Conservation (phyloP, 2,797 vertebrate genomes). For the Sebastes oblongus region DNA sequence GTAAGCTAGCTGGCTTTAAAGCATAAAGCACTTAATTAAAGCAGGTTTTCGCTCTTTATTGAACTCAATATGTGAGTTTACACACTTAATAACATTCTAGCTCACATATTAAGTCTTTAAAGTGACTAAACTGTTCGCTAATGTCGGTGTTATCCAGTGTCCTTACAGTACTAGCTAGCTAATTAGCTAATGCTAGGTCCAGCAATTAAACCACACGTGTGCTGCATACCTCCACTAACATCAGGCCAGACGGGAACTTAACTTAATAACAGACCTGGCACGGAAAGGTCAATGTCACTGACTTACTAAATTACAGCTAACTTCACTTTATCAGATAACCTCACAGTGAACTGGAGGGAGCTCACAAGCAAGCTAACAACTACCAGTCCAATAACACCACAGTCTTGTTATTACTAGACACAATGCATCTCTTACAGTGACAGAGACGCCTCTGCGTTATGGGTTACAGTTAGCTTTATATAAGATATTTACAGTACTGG, state of each 20-base stretch:
- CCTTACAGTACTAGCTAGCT: constrained; percentile 37
- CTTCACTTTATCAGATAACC: neutral
- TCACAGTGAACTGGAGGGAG: neutral
- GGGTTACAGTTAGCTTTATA: neutral
- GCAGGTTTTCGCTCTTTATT: fast-evolving
- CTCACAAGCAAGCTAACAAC: neutral
- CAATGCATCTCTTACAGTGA: neutral
- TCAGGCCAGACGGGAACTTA: neutral
- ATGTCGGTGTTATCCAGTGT: neutral
- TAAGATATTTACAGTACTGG: neutral
- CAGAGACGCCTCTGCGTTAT: neutral
- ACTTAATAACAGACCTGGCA: neutral
- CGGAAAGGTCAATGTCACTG: neutral
- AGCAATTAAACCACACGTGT: constrained; percentile 2
- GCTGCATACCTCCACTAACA: neutral
- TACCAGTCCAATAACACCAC: neutral
- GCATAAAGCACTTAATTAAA: neutral
- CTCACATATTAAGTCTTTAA: neutral
- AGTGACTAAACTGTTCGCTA: neutral
- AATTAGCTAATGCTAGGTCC: constrained; percentile 30
- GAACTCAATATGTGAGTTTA: fast-evolving
- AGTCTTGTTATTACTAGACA: neutral
- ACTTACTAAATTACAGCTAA: neutral
- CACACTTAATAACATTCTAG: fast-evolving
- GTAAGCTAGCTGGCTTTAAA: neutral